Evolutionary conservation across 2,113 vertebrate species (phyloP), one percentile per base, ranked within the genome.

Genomic region (Gobiocypris rarus): DNA sequence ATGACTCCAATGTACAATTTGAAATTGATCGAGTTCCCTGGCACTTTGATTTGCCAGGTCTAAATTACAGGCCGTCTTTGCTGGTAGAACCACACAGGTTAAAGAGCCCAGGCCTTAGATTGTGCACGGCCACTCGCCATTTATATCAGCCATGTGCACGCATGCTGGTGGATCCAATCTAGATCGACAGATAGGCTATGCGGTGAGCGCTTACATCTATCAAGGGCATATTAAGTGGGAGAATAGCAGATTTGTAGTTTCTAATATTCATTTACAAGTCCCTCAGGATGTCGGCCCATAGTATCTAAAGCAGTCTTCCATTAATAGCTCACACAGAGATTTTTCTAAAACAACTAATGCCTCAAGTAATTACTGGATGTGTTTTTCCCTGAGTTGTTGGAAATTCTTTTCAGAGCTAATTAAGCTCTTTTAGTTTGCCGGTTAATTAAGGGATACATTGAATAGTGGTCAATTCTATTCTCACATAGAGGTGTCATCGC

Each of bases 1-100:
- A 85, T 65, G 43, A 85, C 84, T 75, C 77, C 76, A 26, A 81
- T 80, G 70, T 75, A 73, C 84, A 81, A 85, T 85, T 81, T 85
- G 77, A 81, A 81, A 81, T 74, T 85, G 84, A 81, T 85, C 84
- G 59, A 81, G 84, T 81, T 85, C 77, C 77, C 77, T 61, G 58
- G 75, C 65, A 45, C 75, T 78, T 67, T 73, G 50, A 84, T 71
- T 84, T 58, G 75, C 67, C 52, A 31, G 50, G 63, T 84, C 70
- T 52, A 63, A 65, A 81, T 81, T 74, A 31, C 77, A 85, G 77
- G 41, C 69, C 28, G 22, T 54, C 65, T 70, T 54, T 69, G 63
- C 24, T 41, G 15, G 58, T 22, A 56, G 22, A 61, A 50, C 43
- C 24, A 69, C 61, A 26, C 74, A 31, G 48, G 75, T 84, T 84